Percentiles rank a stretch among this genome's conserved stretches.
Evolutionary conservation across 2,888 invertebrate genomes (phyloP).

Genomic region (Xylophagus ater): DNA sequence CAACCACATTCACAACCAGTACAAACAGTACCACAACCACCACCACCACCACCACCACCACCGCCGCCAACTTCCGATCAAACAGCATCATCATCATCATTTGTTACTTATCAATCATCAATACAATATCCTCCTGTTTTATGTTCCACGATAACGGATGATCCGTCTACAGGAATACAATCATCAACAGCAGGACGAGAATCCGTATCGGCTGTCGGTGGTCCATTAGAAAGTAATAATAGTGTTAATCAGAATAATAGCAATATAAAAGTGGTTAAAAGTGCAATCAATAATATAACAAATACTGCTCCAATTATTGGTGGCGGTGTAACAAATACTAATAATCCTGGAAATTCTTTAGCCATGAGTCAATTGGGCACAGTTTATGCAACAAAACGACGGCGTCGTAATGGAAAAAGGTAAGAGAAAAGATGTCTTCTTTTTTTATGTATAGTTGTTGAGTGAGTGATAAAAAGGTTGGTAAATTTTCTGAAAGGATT

Average conservation of each 20-base stretch:
- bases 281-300: no score
- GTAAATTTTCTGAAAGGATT: no score
- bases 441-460: background rate
- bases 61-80: background rate
- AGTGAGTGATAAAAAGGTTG: background rate
- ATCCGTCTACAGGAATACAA: constrained; percentile 5
- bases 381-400: constrained; percentile 92
- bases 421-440: constrained; percentile 42
- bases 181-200: no score
- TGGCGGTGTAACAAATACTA: background rate
- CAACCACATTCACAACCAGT: background rate
- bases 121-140: constrained; percentile 11
- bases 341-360: constrained; percentile 12
- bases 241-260: background rate
- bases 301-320: background rate
- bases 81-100: constrained; percentile 9
- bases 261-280: no score
- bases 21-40: background rate
- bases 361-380: constrained; percentile 86
- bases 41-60: constrained; percentile 6
- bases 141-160: constrained; percentile 18
- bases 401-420: constrained; percentile 94
- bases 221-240: background rate
- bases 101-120: constrained; percentile 10
- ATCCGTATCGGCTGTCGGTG: no score